Evolutionary conservation across 92 coral and sea anemone genomes (phyloP).

Genomic region (Chrysogorgia sp.): DNA sequence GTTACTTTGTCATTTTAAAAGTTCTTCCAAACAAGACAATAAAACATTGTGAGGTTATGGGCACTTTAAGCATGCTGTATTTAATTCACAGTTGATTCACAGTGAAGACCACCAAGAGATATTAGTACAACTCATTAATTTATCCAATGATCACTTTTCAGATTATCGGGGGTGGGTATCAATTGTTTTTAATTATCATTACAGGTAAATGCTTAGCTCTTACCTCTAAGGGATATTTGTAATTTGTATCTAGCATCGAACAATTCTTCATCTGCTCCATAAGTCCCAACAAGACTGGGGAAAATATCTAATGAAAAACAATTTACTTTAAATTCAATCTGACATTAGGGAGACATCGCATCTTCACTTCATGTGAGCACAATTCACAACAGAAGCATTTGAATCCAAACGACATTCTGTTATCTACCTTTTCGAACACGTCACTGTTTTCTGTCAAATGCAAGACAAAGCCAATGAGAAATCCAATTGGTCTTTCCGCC

Average conservation of each 20-base stretch:
- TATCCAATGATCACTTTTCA: background rate
- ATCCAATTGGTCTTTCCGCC: slow-evolving; percentile 71
- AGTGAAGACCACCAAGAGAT: no score
- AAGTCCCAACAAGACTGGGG: slow-evolving; percentile 80
- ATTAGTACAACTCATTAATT: no score
- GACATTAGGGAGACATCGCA: no score
- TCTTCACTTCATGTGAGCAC: no score
- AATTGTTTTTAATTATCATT: background rate
- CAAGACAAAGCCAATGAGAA: slow-evolving; percentile 71
- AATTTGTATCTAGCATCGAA: slow-evolving; percentile 66
- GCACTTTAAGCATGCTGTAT: no score
- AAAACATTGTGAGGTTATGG: no score
- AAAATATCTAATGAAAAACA: slow-evolving; percentile 60
- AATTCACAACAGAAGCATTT: no score
- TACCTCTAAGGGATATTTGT: slow-evolving; percentile 78
- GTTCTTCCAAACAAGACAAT: no score
- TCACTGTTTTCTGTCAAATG: slow-evolving; percentile 62
- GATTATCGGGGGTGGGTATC: background rate
- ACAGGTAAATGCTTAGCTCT: background rate
- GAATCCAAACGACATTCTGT: no score
- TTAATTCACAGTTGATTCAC: no score
- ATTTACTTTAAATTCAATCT: background rate
- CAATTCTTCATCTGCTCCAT: slow-evolving; percentile 75
- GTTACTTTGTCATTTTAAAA: no score
- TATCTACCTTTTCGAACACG: slow-evolving; percentile 56